Conservation (phyloP, 2,113 vertebrate species). For the Columbina picui region DNA sequence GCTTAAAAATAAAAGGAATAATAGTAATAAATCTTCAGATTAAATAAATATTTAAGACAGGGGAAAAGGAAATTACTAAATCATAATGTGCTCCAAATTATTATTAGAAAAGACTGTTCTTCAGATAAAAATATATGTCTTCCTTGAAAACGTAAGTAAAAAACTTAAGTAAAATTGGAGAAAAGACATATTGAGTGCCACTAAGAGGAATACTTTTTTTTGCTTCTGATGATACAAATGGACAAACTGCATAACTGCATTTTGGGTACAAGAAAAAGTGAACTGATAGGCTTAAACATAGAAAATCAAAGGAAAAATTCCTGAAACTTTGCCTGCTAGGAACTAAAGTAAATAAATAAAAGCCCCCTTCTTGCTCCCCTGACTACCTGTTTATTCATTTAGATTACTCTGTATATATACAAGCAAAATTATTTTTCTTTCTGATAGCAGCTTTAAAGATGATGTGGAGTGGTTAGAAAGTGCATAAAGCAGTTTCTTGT, state of each 20-base stretch:
- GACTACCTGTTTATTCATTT: not conserved
- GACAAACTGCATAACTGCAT: not conserved
- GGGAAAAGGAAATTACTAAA: not conserved
- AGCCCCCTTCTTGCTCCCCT: too few species aligned
- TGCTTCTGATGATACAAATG: not conserved
- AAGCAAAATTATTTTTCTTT: not conserved
- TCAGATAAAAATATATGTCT: not conserved
- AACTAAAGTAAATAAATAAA: not conserved
- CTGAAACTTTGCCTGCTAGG: not conserved
- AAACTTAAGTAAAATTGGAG: not conserved
- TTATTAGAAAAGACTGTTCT: not conserved
- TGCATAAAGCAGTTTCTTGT: not conserved
- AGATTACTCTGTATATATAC: not conserved
- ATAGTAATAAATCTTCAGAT: constrained; percentile 16
- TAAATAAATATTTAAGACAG: constrained; percentile 8
- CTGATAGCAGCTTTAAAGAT: not conserved
- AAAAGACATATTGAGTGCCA: not conserved
- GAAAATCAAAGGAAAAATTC: not conserved
- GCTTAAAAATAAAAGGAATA: constrained; percentile 13
- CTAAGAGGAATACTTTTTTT: not conserved
- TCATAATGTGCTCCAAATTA: not conserved
- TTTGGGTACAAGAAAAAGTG: not conserved
- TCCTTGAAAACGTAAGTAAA: not conserved
- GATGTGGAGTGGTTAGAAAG: not conserved
- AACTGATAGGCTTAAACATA: not conserved